Conservation (phyloP, 92 coral and sea anemone species). For the Anthopleura xanthogrammica region DNA sequence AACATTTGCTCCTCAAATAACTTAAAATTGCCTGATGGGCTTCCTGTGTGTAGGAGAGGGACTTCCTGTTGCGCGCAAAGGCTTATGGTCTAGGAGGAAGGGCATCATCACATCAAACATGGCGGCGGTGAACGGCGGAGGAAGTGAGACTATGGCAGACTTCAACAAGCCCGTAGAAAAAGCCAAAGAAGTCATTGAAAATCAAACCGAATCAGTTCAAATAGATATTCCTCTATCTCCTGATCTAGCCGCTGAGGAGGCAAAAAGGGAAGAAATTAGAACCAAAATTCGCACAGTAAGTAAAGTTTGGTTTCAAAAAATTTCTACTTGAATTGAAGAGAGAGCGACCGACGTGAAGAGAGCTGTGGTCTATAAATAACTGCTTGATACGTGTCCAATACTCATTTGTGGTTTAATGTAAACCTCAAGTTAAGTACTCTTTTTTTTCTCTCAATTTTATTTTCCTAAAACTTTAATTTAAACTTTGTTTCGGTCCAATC, state of each 20-base stretch:
- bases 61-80: constrained; percentile 33
- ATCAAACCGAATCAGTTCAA: constrained; percentile 39
- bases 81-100: constrained; percentile 59
- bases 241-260: constrained; percentile 89
- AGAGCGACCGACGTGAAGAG: constrained; percentile 7
- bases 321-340: background rate
- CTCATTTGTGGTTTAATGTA: background rate
- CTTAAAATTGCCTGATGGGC: background rate
- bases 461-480: background rate
- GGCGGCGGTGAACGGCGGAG: constrained; percentile 49
- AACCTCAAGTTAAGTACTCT: background rate
- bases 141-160: background rate
- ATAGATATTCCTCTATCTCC: constrained; percentile 67
- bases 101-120: constrained; percentile 24
- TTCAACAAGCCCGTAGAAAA: constrained; percentile 33
- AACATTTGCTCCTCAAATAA: too few relatives aligned
- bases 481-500: too few relatives aligned
- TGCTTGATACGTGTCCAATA: constrained; percentile 45
- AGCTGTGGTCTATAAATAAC: background rate
- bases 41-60: background rate
- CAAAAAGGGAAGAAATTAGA: constrained; percentile 76
- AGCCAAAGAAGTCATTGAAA: constrained; percentile 53
- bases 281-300: constrained; percentile 81
- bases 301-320: background rate
- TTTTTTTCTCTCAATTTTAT: background rate